These are phyloP conservation scores for Mallotus villosus DNA, from an alignment of 2,797 vertebrate species.

Conservation along the genomic window DNA sequence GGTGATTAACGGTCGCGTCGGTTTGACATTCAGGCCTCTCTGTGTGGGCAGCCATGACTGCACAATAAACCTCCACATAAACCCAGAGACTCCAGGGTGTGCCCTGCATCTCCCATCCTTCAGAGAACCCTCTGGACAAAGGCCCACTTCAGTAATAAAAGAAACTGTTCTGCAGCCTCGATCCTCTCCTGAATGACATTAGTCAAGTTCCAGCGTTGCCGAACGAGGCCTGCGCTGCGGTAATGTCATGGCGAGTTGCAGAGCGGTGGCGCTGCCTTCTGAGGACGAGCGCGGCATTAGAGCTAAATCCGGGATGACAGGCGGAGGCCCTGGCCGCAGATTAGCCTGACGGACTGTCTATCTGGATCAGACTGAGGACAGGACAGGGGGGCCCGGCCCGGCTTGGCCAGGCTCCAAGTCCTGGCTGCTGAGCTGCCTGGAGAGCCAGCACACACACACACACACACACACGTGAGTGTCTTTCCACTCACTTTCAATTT, in stretches of 20 bases:
- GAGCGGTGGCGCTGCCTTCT: conserved; percentile 14
- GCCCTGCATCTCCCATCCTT: background rate
- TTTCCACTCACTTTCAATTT: no score
- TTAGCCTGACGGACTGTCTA: conserved; percentile 66
- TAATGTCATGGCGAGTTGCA: conserved; percentile 7
- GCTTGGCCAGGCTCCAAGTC: background rate
- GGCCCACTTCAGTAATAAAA: background rate
- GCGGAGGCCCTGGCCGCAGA: conserved; percentile 56
- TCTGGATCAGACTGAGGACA: conserved; percentile 51
- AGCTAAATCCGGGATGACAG: conserved; percentile 68
- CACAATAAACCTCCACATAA: background rate
- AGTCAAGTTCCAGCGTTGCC: background rate
- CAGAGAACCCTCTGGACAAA: background rate
- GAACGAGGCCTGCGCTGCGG: background rate
- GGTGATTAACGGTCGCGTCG: background rate
- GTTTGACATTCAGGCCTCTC: no score
- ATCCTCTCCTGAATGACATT: conserved; percentile 1
- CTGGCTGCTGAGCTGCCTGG: background rate
- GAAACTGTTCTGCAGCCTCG: background rate
- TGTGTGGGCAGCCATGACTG: background rate
- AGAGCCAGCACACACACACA: background rate
- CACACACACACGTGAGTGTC: background rate
- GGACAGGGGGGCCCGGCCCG: conserved; percentile 12
- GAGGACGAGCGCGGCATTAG: conserved; percentile 40
- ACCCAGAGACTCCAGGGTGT: background rate